phyloP scores from a whole-genome alignment of 2,797 vertebrate genomes.

The Acanthis flammea region DNA sequence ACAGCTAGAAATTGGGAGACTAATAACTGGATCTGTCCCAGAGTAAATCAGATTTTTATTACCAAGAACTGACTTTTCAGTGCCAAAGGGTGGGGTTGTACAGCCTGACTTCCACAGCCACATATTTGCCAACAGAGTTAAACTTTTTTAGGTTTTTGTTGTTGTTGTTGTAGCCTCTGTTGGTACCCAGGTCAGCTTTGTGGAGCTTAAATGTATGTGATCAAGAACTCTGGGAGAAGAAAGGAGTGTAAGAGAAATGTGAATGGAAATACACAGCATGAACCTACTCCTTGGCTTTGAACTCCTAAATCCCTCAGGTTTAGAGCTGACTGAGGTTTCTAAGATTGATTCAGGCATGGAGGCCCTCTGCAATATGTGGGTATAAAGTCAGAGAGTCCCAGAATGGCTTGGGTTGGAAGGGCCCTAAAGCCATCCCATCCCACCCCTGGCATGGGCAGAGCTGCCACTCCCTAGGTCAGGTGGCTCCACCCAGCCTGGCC shows the following conservation, averaged over 20 bases:
- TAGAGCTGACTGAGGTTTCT: neutral
- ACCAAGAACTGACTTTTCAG: neutral
- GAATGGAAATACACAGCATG: neutral
- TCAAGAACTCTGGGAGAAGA: neutral
- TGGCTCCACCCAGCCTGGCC: neutral
- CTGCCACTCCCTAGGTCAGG: neutral
- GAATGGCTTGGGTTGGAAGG: neutral
- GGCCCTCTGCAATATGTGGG: neutral
- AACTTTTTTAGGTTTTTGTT: neutral
- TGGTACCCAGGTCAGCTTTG: neutral
- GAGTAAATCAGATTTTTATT: neutral
- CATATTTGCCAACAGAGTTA: neutral
- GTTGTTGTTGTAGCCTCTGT: neutral
- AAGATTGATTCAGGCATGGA: neutral
- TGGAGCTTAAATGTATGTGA: neutral
- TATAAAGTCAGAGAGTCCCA: neutral
- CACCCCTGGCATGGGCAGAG: neutral
- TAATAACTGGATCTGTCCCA: conserved; percentile 3
- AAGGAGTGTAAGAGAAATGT: neutral
- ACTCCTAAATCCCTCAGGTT: neutral
- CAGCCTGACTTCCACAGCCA: neutral
- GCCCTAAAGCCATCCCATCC: neutral
- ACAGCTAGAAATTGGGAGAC: neutral
- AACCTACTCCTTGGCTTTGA: neutral
- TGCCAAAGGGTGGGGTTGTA: conserved; percentile 37